These are phyloP conservation scores for Lasioglossum vierecki DNA, from an alignment of 2,888 invertebrate species.

Conservation along the genomic window DNA sequence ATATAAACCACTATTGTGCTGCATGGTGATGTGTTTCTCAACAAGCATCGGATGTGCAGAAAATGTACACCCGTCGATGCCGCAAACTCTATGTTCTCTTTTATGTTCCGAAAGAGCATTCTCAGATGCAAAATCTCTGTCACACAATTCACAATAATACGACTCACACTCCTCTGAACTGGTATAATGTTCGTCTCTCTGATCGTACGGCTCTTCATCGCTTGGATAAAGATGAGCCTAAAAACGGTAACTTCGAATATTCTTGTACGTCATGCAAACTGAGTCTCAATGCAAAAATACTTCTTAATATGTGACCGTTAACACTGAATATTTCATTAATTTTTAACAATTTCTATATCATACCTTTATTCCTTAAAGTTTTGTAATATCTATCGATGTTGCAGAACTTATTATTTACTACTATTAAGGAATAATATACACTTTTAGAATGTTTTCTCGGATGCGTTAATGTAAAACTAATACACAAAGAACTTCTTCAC, in stretches of 20 bases:
- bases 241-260: slow-evolving; percentile 74
- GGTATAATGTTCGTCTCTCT: slow-evolving; percentile 72
- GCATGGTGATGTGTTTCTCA: slow-evolving; percentile 91
- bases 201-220: slow-evolving; percentile 72
- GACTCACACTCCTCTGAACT: slow-evolving; percentile 74
- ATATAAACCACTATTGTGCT: slow-evolving; percentile 93
- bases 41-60: slow-evolving; percentile 92
- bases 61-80: slow-evolving; percentile 92
- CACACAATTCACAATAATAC: slow-evolving; percentile 92
- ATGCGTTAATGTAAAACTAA: slow-evolving; percentile 4
- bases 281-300: slow-evolving; percentile 46
- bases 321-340: slow-evolving; percentile 1
- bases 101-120: slow-evolving; percentile 88
- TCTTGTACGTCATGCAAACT: slow-evolving; percentile 36
- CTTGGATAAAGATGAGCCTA: slow-evolving; percentile 76
- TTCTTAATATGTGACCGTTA: slow-evolving; percentile 28
- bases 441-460: slow-evolving; percentile 13
- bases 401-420: slow-evolving; percentile 7
- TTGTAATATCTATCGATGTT: slow-evolving; percentile 14
- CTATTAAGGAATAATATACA: neutral
- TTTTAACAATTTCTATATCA: slow-evolving; percentile 5
- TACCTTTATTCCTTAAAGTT: slow-evolving; percentile 37
- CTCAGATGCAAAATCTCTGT: slow-evolving; percentile 88
- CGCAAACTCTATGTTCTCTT: slow-evolving; percentile 91
- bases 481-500: neutral